Percentiles rank a stretch among this genome's conserved stretches.
Evolutionary conservation across 2,888 invertebrate species (phyloP).

Genomic region (Toxonevra muliebris): DNA sequence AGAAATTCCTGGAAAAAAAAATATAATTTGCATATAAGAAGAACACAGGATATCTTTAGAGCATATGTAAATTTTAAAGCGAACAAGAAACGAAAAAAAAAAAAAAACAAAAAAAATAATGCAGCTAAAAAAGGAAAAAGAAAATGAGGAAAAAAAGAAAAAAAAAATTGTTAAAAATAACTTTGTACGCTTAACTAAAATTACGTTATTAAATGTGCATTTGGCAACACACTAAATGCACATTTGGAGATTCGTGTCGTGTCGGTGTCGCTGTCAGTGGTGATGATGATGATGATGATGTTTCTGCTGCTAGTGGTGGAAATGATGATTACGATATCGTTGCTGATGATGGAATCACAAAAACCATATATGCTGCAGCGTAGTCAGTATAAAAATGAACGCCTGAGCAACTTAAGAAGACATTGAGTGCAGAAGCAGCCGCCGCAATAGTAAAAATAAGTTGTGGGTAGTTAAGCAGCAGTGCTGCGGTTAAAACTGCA

Average conservation of each 20-base stretch:
- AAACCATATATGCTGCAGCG: background rate
- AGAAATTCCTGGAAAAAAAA: slow-evolving; percentile 23
- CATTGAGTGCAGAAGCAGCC: no score
- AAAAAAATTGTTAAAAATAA: slow-evolving; percentile 19
- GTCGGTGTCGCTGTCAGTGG: background rate
- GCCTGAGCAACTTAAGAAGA: no score
- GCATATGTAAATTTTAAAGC: background rate
- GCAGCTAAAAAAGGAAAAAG: background rate
- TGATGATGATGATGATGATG: no score
- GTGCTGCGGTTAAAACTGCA: background rate
- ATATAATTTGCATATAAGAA: slow-evolving; percentile 24
- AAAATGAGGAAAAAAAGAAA: background rate
- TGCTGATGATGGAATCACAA: background rate
- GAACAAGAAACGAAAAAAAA: background rate
- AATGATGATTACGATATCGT: background rate
- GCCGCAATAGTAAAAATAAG: background rate
- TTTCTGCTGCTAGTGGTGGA: no score
- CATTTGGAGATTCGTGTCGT: slow-evolving; percentile 7
- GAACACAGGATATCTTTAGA: slow-evolving; percentile 12
- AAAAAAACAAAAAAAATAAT: background rate
- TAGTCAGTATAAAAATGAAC: no score
- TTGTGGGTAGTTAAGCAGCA: background rate
- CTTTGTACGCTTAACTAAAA: slow-evolving; percentile 20
- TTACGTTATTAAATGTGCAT: slow-evolving; percentile 27
- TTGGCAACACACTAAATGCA: slow-evolving; percentile 17